phyloP scores from a whole-genome alignment of 2,797 vertebrate species.

The Diglossa cyanea region DNA sequence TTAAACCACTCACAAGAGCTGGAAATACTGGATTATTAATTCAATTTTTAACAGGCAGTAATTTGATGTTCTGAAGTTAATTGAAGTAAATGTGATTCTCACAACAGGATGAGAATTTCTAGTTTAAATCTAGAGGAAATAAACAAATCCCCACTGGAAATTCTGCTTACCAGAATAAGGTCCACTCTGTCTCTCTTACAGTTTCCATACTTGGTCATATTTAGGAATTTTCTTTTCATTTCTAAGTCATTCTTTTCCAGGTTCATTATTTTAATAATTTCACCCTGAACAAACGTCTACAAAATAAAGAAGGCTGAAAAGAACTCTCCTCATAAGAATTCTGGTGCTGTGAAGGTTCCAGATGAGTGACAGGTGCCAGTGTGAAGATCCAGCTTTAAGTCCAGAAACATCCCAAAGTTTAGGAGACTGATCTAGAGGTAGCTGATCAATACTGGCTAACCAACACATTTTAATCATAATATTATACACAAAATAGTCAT shows the following conservation, averaged over 20 bases:
- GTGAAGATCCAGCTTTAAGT: not conserved
- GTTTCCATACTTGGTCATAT: slow-evolving; percentile 47
- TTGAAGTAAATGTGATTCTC: not conserved
- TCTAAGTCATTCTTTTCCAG: slow-evolving; percentile 56
- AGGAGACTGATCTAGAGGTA: not conserved
- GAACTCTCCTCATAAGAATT: not conserved
- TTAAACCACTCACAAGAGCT: not conserved
- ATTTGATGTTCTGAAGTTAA: not conserved
- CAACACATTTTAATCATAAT: not conserved
- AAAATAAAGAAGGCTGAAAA: slow-evolving; percentile 16
- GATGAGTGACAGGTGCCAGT: not conserved
- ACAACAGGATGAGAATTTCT: not conserved
- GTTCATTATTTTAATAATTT: slow-evolving; percentile 59
- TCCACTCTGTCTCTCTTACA: slow-evolving; percentile 57
- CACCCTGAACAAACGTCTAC: slow-evolving; percentile 25
- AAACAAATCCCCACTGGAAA: not conserved
- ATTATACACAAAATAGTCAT: not conserved
- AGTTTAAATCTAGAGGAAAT: not conserved
- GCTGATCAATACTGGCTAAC: not conserved
- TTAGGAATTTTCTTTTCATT: slow-evolving; percentile 44
- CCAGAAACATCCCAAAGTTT: not conserved
- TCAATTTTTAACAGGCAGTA: not conserved
- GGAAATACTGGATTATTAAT: not conserved
- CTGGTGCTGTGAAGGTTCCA: not conserved
- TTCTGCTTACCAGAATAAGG: slow-evolving; percentile 55